Conservation (phyloP, 92 coral and sea anemone species). For the Parazoanthus darwini region DNA sequence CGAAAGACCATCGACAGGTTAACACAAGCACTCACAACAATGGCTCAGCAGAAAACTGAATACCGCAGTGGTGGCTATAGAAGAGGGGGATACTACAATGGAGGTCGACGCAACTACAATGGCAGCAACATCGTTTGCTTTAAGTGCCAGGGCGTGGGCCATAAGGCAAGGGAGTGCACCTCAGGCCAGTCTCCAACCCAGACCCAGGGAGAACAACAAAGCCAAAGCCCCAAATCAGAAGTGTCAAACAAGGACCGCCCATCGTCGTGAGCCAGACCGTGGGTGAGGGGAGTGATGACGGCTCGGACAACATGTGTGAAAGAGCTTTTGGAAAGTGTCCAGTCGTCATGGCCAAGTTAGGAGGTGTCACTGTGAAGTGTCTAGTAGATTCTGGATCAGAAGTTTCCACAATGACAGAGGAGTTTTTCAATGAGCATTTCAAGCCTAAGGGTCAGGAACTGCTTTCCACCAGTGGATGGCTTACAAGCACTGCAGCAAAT, state of each 20-base stretch:
- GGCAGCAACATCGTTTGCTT: conserved; percentile 24
- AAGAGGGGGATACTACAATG: background rate
- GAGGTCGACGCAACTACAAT: conserved; percentile 6
- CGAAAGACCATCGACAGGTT: conserved; percentile 39
- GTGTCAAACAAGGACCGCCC: no score
- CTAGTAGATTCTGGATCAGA: conserved; percentile 64
- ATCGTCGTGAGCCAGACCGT: no score
- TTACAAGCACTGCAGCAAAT: conserved; percentile 56
- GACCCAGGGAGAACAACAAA: background rate
- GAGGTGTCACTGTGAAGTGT: conserved; percentile 38
- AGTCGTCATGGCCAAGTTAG: no score
- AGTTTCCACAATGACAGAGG: conserved; percentile 64
- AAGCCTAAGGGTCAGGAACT: conserved; percentile 60
- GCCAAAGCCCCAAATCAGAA: conserved; percentile 6
- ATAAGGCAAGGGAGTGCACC: conserved; percentile 35
- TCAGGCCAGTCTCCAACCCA: conserved; percentile 24
- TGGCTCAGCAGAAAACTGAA: background rate
- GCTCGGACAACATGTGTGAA: conserved; percentile 30
- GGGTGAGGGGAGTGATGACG: no score
- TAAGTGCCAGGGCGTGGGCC: conserved; percentile 39
- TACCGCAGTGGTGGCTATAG: background rate
- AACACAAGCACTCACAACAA: conserved; percentile 11
- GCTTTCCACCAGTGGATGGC: conserved; percentile 64
- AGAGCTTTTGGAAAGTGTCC: conserved; percentile 5
- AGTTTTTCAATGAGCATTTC: conserved; percentile 60